Base-by-base conservation (phyloP, 2,888 invertebrate genomes). In the Nemotelus pantherinus region DNA sequence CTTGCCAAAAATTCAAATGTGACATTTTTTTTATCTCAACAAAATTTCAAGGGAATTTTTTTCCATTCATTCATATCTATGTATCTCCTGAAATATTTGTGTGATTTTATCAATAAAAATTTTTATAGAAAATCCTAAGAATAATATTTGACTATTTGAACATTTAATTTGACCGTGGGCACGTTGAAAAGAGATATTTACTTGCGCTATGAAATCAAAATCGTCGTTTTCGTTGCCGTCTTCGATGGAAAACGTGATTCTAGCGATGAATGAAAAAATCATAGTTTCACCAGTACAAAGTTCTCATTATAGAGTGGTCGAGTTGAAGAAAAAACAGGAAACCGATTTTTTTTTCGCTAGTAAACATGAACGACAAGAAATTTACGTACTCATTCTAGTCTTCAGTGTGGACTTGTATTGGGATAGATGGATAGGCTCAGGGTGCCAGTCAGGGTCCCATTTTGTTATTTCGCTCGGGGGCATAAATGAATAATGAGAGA, bases 61-160 rank as follows among this genome's bases (percentile, higher is more conserved):
- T 7, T 7, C 50, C 1, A 50, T 50, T 50, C 50, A 50, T 7
- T 50, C 9, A 7, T 50, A 25, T 58, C 25, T 58, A 25, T 58
- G 9, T 9, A 25, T 25, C 58, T n/a, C 25, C 58, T n/a, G n/a
- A 58, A 58, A 58, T 58, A 58, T 58, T 58, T 7, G 58, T n/a
- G 25, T 25, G 25, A 25, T 25, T 25, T 25, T 58, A 58, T 58
- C 58, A 58, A 25, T 58, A 58, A 25, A 25, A 25, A 25, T 25
- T 25, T n/a, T 25, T 25, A 25, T 25, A 25, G 25, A 25, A 58
- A 58, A 58, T 58, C 58, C 25, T 4, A 58, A 58, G 58, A 58
- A 58, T 10, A 58, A 58, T 58, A 58, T 58, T 58, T 58, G 58
- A 58, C 9, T 58, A 58, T 58, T 58, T 58, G 58, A 58, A 58